phyloP scores from a whole-genome alignment of 2,888 invertebrate genomes.

The Agrochola lota region DNA sequence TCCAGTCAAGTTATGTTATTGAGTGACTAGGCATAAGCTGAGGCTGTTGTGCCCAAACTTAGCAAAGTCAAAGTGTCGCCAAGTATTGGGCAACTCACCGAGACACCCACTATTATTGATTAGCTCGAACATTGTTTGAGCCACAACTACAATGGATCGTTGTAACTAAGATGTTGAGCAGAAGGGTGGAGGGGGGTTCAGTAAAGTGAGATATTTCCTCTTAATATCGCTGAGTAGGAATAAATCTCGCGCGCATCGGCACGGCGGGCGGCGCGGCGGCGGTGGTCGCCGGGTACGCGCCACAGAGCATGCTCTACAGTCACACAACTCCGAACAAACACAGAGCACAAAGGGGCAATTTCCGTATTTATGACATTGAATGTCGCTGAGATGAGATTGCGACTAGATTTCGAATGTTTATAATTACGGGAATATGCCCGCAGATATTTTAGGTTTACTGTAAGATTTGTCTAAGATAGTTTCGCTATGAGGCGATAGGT shows the following conservation, averaged over 20 bases:
- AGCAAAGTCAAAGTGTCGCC: constrained; percentile 23
- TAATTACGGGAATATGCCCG: background rate
- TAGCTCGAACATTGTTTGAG: constrained; percentile 14
- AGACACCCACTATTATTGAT: constrained; percentile 27
- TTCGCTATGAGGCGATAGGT: too few species aligned
- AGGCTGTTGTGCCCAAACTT: constrained; percentile 6
- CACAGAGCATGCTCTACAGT: constrained; percentile 8
- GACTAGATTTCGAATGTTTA: background rate
- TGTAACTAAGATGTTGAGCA: background rate
- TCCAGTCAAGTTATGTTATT: constrained; percentile 18
- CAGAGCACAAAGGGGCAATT: background rate
- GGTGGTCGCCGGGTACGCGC: constrained; percentile 2
- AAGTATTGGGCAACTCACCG: constrained; percentile 31
- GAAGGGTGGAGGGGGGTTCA: background rate
- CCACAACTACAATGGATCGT: background rate
- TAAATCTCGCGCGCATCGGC: constrained; percentile 49
- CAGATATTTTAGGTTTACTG: background rate
- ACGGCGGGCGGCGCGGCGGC: constrained; percentile 2
- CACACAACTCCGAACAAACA: constrained; percentile 3
- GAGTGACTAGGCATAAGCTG: background rate
- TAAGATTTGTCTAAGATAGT: background rate
- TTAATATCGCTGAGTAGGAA: constrained; percentile 59
- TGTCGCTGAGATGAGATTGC: background rate
- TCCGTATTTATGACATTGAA: background rate
- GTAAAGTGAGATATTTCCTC: constrained; percentile 29